Base-by-base conservation (phyloP, 1,140 invertebrate genomes). In the Andricus grossulariae region DNA sequence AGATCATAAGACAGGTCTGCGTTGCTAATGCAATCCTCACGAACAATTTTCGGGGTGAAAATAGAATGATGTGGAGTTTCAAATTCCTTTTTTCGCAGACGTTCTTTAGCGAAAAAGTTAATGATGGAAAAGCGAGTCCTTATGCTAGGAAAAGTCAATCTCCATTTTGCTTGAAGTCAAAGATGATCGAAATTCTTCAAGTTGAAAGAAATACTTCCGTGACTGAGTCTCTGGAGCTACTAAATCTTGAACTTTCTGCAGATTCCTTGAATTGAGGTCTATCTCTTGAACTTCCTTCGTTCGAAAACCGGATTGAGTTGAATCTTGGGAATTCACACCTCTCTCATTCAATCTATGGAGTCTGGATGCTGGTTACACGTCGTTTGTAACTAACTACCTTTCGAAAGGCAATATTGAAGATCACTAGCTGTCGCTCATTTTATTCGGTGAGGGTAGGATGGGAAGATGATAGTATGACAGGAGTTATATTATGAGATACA, bases 91-190 rank as follows among this genome's bases (percentile, higher is more conserved):
- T 54, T 54, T 54, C 52, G 52, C n/a, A 45, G 39, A 45, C 0
- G 39, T 45, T 45, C 39, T 45, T 10, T 7, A 45, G 39, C 39
- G 39, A 11, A 45, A 45, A 45, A 10, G 39, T 45, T 45, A 10
- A 45, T 45, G 39, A 10, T 45, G 39, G 39, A 45, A 45, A 45
- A 10, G 39, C 7, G 39, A 45, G 6, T 45, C 39, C 39, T 45
- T 45, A n/a, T 54, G 52, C 52, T 54, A 54, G 16, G 52, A 54
- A 54, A 54, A 54, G 52, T 54, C 52, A 0, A 18, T 54, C 52
- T 54, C 52, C 52, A 54, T 54, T 45, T 45, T 45, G 39, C 8
- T 45, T 8, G 10, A 45, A 55, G 73, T 76, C 74, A 54, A 71
- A 57, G 54, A 50, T 74, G 13, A 45, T 19, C 80, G 45, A 39